Percentiles rank a stretch among this genome's conserved stretches.
Evolutionary conservation across 2,797 vertebrate genomes (phyloP).

Genomic region (Hyperoplus immaculatus): DNA sequence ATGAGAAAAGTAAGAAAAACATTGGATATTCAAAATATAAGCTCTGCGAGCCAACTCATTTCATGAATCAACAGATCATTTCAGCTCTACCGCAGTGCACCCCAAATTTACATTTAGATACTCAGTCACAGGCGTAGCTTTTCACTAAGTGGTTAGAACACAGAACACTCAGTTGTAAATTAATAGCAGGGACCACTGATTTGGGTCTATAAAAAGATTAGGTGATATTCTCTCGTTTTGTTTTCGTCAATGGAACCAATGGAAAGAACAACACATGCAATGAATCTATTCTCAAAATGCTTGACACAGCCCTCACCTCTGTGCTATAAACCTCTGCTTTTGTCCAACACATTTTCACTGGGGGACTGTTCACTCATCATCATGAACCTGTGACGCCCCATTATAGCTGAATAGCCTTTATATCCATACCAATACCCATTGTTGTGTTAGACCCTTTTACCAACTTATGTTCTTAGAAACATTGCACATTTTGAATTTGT

Average conservation of each 20-base stretch:
- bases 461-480: too few relatives aligned
- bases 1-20: background rate
- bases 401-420: too few relatives aligned
- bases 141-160: background rate
- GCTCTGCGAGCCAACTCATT: background rate
- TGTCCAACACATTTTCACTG: background rate
- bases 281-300: background rate
- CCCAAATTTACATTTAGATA: background rate
- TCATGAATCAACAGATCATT: background rate
- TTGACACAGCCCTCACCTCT: background rate
- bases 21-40: background rate
- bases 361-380: background rate
- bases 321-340: background rate
- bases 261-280: conserved; percentile 1
- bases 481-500: too few relatives aligned
- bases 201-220: background rate
- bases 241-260: background rate
- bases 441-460: too few relatives aligned
- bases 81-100: too few relatives aligned
- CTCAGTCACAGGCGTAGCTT: background rate
- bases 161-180: background rate
- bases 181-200: background rate
- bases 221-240: background rate
- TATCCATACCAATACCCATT: too few relatives aligned
- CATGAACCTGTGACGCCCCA: background rate